Conservation (phyloP, 2,888 invertebrate species). For the Melipona bicolor region DNA sequence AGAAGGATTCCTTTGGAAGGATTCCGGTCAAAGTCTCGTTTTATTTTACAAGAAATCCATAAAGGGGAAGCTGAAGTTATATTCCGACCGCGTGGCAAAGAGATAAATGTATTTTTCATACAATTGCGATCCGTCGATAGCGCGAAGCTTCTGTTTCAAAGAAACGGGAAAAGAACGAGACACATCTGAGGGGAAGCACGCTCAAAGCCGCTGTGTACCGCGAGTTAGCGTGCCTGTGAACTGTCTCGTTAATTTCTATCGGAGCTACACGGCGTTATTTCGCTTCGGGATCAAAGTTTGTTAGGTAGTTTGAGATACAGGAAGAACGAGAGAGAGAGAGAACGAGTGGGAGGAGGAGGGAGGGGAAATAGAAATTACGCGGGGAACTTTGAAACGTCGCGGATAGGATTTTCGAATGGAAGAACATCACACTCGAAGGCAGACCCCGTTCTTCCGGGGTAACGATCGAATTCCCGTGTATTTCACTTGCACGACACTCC, state of each 20-base stretch:
- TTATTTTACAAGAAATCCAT: background rate
- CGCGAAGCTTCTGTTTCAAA: background rate
- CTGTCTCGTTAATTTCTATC: background rate
- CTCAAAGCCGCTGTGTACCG: background rate
- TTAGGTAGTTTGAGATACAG: background rate
- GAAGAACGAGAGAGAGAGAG: background rate
- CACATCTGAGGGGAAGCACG: background rate
- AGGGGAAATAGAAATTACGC: background rate
- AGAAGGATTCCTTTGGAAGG: background rate
- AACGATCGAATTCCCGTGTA: constrained; percentile 25
- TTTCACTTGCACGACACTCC: constrained; percentile 16
- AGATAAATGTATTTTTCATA: background rate
- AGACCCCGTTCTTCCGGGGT: background rate
- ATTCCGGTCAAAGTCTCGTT: background rate
- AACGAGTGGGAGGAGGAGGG: background rate
- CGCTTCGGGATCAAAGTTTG: background rate
- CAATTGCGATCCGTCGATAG: background rate
- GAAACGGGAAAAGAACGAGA: background rate
- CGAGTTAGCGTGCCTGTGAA: background rate
- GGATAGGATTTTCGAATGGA: constrained; percentile 19
- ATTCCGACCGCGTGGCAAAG: background rate
- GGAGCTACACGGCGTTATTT: background rate
- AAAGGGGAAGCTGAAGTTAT: background rate
- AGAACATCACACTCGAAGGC: constrained; percentile 18
- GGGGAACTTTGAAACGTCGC: background rate